Evolutionary conservation across 2,113 vertebrate species (phyloP).

Genomic region (Ctenomys sociabilis): DNA sequence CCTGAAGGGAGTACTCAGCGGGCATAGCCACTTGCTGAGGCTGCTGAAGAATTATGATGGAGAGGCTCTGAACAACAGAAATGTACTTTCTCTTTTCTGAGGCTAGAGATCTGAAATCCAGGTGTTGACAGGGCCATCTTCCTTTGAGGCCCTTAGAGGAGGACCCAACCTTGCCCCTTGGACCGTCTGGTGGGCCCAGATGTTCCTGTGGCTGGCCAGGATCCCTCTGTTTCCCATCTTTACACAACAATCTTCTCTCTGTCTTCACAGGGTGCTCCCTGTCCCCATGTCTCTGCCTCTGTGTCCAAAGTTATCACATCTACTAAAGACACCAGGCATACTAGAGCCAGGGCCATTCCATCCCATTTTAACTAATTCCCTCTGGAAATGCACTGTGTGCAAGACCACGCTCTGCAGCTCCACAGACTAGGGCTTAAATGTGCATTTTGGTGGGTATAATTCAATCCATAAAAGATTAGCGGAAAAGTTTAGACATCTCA

Average conservation of each 20-base stretch:
- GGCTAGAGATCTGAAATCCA: background rate
- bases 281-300: background rate
- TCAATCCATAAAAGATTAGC: background rate
- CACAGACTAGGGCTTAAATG: background rate
- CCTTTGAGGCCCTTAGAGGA: background rate
- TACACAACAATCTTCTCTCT: background rate
- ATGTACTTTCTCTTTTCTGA: background rate
- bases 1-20: background rate
- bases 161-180: fast-evolving
- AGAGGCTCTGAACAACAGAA: background rate
- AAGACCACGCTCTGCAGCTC: background rate
- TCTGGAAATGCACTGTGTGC: background rate
- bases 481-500: background rate
- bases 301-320: background rate
- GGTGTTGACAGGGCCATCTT: background rate
- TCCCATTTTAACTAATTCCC: background rate
- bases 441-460: background rate
- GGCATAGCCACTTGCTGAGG: background rate
- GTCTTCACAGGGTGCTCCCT: background rate
- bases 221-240: no score
- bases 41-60: background rate
- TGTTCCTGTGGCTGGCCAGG: background rate
- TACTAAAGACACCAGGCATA: background rate
- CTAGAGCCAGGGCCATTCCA: background rate
- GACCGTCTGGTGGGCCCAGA: background rate